Percentiles rank a stretch among this genome's conserved stretches.
phyloP scores from a whole-genome alignment of 2,797 vertebrate genomes.

The Fratercula arctica region DNA sequence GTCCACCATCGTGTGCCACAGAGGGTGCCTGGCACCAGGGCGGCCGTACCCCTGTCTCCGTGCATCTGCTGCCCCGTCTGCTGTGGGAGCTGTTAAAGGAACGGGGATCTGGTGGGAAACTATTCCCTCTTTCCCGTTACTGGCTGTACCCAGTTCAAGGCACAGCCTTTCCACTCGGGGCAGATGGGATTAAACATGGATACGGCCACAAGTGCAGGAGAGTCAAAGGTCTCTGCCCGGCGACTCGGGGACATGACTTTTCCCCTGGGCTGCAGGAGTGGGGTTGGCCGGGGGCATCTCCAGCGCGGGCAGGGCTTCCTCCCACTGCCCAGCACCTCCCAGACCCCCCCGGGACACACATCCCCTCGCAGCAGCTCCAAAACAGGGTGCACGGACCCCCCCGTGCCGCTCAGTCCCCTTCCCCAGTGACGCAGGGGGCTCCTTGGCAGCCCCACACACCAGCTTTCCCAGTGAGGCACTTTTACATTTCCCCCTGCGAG shows the following conservation, averaged over 20 bases:
- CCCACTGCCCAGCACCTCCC: not conserved
- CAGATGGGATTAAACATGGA: not conserved
- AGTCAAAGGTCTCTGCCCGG: not conserved
- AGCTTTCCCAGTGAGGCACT: rapidly evolving
- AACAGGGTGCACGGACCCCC: rapidly evolving
- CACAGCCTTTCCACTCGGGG: not conserved
- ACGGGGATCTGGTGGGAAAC: not conserved
- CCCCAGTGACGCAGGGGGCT: rapidly evolving
- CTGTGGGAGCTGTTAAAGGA: not conserved
- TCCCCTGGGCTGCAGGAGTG: rapidly evolving
- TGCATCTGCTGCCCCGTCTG: rapidly evolving
- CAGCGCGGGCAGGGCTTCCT: not conserved
- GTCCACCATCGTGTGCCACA: not conserved
- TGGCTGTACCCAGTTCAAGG: not conserved
- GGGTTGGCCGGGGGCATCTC: rapidly evolving
- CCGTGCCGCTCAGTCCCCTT: rapidly evolving
- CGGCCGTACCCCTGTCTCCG: rapidly evolving
- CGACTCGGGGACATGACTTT: not conserved
- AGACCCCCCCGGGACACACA: not conserved
- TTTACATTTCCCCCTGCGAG: not conserved
- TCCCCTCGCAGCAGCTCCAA: not conserved
- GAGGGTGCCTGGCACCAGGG: not conserved
- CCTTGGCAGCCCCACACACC: not conserved
- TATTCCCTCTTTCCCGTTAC: not conserved
- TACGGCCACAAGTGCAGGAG: rapidly evolving